Percentiles rank a stretch among this genome's conserved stretches.
These are phyloP conservation scores for Cercopithecus neglectus DNA, from an alignment of 2,797 vertebrate species.

Conservation along the genomic window DNA sequence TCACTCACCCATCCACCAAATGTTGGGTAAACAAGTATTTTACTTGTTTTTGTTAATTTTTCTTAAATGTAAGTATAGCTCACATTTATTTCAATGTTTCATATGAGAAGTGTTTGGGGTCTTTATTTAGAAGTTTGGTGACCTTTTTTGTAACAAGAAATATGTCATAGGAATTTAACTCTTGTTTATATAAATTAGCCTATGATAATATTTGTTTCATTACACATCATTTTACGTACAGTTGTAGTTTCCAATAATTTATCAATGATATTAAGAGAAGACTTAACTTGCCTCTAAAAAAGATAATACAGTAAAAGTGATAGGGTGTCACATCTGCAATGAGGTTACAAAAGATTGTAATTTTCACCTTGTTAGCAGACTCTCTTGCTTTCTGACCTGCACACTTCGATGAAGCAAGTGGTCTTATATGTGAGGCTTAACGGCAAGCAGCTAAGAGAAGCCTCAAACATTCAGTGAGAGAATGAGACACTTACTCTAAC, in stretches of 20 bases:
- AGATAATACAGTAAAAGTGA: background rate
- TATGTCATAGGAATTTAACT: background rate
- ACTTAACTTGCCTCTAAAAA: background rate
- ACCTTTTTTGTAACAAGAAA: background rate
- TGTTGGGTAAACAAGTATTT: background rate
- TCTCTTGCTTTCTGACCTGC: background rate
- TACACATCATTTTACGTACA: background rate
- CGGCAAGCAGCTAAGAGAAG: background rate
- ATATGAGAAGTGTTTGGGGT: background rate
- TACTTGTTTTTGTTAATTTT: background rate
- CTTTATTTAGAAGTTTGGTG: background rate
- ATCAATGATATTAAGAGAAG: background rate
- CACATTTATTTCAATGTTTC: background rate
- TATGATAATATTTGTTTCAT: background rate
- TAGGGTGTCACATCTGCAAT: background rate
- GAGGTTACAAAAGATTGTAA: background rate
- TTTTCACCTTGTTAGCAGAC: background rate
- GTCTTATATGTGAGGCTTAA: background rate
- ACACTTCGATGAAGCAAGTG: background rate
- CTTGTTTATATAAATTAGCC: background rate
- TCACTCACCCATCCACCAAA: no score
- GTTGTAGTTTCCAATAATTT: background rate
- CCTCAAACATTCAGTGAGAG: background rate
- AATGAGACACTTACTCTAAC: background rate
- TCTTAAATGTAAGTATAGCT: background rate